phyloP scores from a whole-genome alignment of 2,888 invertebrate species.

The Phania funesta region DNA sequence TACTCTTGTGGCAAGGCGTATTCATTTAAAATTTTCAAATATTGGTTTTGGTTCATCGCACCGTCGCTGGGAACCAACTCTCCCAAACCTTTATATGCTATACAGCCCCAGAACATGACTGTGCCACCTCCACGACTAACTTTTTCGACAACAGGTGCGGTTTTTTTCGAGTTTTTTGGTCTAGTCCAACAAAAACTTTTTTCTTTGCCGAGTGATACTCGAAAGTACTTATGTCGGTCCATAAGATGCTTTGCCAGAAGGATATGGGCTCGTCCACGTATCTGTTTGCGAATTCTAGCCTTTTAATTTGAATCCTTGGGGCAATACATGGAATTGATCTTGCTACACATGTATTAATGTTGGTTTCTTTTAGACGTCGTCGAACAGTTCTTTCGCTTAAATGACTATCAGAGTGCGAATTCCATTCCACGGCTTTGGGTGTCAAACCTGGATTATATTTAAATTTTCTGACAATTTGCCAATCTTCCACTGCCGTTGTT shows the following conservation, averaged over 20 bases:
- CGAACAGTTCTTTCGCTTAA: no score
- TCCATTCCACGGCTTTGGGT: no score
- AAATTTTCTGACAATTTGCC: background rate
- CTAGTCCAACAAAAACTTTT: constrained; percentile 19
- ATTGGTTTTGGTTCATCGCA: constrained; percentile 34
- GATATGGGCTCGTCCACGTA: no score
- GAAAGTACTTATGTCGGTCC: constrained; percentile 8
- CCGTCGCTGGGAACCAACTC: constrained; percentile 32
- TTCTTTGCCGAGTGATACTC: constrained; percentile 10
- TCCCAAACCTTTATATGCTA: constrained; percentile 33
- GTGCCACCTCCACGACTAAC: no score
- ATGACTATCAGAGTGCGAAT: no score
- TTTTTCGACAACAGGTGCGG: constrained; percentile 2
- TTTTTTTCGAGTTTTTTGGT: constrained; percentile 26
- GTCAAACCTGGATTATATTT: background rate
- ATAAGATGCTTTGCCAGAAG: background rate
- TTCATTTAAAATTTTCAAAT: constrained; percentile 33
- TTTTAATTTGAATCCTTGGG: no score
- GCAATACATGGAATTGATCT: no score
- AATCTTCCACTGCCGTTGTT: background rate
- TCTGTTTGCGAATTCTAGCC: no score
- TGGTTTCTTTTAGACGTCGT: no score
- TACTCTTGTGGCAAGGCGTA: no score
- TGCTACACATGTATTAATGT: no score
- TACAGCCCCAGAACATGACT: constrained; percentile 37